phyloP scores from a whole-genome alignment of 2,113 vertebrate species.

The Piaya cayana region DNA sequence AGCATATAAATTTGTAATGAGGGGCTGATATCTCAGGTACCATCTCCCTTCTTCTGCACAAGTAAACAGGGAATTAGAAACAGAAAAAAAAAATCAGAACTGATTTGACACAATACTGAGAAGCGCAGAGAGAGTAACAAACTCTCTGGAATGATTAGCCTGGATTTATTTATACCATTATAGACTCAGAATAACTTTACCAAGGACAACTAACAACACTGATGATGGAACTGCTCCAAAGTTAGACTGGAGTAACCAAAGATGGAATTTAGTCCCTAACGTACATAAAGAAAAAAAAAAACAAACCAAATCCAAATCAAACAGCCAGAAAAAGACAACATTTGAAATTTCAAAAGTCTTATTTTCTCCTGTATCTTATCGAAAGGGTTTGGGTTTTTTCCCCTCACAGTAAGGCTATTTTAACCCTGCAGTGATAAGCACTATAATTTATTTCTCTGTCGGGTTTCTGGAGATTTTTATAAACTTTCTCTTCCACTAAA shows the following conservation, averaged over 20 bases:
- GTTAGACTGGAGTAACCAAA: not conserved
- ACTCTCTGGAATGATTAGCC: not conserved
- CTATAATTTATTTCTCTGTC: not conserved
- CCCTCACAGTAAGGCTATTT: not conserved
- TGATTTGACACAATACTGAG: not conserved
- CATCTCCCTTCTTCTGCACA: not conserved
- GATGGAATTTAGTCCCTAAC: not conserved
- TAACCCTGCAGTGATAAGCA: not conserved
- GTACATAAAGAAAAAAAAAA: not conserved
- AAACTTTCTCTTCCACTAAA: not conserved
- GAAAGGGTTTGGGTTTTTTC: not conserved
- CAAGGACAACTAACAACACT: not conserved
- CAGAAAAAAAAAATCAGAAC: not conserved
- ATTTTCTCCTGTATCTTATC: not conserved
- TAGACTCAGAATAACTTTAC: not conserved
- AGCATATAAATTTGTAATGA: not conserved
- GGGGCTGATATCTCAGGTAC: not conserved
- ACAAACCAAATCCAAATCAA: too few species aligned
- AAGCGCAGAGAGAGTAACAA: not conserved
- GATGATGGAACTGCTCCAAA: not conserved
- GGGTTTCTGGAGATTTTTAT: not conserved
- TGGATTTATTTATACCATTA: not conserved
- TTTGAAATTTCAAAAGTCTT: not conserved
- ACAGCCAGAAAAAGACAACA: not conserved
- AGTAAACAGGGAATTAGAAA: not conserved